phyloP scores from a whole-genome alignment of 53 echinoderm and acorn worm species.

The Mesocentrotus franciscanus region DNA sequence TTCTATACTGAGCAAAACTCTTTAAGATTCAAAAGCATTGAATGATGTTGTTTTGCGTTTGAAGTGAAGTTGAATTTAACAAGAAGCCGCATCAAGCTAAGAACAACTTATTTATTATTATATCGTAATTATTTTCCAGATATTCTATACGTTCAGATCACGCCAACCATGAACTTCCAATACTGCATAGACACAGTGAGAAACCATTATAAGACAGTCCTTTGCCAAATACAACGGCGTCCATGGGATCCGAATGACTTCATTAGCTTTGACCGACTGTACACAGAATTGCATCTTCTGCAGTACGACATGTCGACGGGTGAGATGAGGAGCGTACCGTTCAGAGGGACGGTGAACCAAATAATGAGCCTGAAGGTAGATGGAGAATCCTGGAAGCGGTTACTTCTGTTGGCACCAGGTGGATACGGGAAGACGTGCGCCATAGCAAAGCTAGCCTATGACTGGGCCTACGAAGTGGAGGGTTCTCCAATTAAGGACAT shows the following conservation, averaged over 20 bases:
- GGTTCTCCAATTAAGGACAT: conserved; percentile 48
- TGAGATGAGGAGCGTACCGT: background rate
- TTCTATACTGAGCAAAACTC: no score
- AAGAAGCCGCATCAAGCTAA: background rate
- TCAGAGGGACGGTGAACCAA: background rate
- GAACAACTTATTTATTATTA: background rate
- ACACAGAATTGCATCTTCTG: background rate
- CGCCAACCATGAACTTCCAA: conserved; percentile 7
- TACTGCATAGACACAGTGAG: background rate
- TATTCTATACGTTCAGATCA: background rate
- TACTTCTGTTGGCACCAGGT: conserved; percentile 22
- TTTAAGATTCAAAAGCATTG: no score
- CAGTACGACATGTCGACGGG: conserved; percentile 2
- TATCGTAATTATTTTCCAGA: background rate
- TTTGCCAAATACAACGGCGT: conserved; percentile 30
- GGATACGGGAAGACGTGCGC: conserved; percentile 55
- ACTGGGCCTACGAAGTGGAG: conserved; percentile 44
- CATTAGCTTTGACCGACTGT: background rate
- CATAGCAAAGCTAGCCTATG: conserved; percentile 64
- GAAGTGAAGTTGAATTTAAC: background rate
- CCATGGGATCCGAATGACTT: conserved; percentile 54
- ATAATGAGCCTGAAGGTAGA: conserved; percentile 7
- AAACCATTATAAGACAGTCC: conserved; percentile 30
- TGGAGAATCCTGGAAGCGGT: background rate
- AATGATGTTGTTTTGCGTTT: background rate